Evolutionary conservation across 2,888 invertebrate genomes (phyloP), one percentile per base, ranked within the genome.

Genomic region (Polyommatus iphigenia): DNA sequence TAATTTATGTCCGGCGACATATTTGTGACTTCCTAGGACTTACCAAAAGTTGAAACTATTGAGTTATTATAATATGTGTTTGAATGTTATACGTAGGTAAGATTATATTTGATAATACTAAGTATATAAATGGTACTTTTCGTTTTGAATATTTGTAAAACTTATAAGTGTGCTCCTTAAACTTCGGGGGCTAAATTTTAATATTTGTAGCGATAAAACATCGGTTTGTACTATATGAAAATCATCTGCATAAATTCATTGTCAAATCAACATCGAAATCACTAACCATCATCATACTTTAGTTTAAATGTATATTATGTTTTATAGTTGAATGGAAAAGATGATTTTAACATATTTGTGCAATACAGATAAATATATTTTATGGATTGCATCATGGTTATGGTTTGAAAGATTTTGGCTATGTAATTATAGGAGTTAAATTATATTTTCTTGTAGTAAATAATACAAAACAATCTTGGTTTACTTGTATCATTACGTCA

Each of bases 61-160:
- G 29, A 67, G 29, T 32, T 24, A 24, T 62, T 67, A 67, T 67
- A 10, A 3, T 67, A 67, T 67, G 24, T 62, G 15, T 67, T 67
- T 29, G 10, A 29, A 67, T 67, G 15, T 67, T 32, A 32, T 62
- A 24, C 24, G 0, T 32, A 67, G 67, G 62, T 62, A 62, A 62
- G 29, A 32, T 67, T 67, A 67, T 67, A 67, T 67, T 67, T 29
- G 67, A 67, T 67, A 62, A 62, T 62, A 62, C 62, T 67, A 67
- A 67, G 67, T 29, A 67, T 29, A 24, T 29, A 67, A 67, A 29
- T 67, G 15, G 29, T 20, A 67, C 13, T 67, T 32, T 15, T 29
- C 6, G 29, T 67, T 67, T 32, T 4, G 6, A 67, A 67, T 29
- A 32, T 18, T 20, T 67, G 10, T 24, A 29, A 32, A 32, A 15